Base-by-base conservation (phyloP, 92 coral and sea anemone genomes). In the Isaurus tuberculatus region DNA sequence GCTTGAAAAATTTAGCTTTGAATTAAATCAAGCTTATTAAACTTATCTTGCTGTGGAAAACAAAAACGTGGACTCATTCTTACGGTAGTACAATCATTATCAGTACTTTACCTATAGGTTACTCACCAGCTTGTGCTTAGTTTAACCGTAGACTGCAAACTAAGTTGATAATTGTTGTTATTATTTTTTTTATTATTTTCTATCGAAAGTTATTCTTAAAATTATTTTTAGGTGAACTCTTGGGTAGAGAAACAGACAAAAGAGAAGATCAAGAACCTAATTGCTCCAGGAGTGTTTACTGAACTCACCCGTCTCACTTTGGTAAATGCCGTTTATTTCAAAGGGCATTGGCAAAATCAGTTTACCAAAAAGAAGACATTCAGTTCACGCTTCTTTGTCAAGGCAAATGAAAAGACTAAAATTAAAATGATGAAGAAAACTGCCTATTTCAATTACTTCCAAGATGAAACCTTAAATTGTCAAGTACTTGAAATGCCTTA, bases 241-340 rank as follows among this genome's bases (percentile, higher is more conserved):
- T 95, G 98, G 98, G 98, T 93, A 4, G 98, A 90, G 61, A 86
- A 95, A 79, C 83, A 91, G 71, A 95, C 98, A 14, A 93, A 93
- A 22, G 79, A 78, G 66, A 92, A 90, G 88, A 94, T 94, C 34
- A 86, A 86, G 68, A 87, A 90, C 73, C 61, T 92, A 75, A 81
- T 94, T 26, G 65, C 86, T 0, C 27, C 29, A 30, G 94, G 94
- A 23, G 91, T 78, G 19, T 86, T 94, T 23, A 86, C 55, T 55
- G 0, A 79, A 4, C 87, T 36, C 32, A 94, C 98, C 6, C 75
- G 90, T 31, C 73, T 91, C 36, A 88, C 95, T 22, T 80, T 95
- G 65, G 91, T 89, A 36, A 95, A 93, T 85, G 98, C 98, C 14
- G 86, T 95, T 22, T 93, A 95, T 86, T 95, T 93, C 91, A 93